phyloP scores from a whole-genome alignment of 2,113 vertebrate genomes.

The Notothenia coriiceps region DNA sequence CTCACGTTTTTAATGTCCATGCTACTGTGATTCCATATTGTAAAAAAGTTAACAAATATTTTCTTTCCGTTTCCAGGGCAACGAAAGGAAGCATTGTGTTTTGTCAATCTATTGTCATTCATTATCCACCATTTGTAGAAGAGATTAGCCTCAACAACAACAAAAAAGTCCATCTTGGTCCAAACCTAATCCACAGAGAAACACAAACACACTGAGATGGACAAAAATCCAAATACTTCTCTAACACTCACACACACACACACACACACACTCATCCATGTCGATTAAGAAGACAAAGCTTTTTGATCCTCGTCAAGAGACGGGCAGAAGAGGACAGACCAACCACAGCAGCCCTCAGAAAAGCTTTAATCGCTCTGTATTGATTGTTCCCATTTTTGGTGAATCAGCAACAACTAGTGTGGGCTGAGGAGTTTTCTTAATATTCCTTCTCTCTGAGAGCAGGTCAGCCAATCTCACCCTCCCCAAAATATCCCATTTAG shows the following conservation, averaged over 20 bases:
- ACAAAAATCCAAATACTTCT: slow-evolving; percentile 9
- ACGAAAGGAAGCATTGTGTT: not conserved
- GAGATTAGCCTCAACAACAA: not conserved
- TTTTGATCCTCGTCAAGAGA: slow-evolving; percentile 38
- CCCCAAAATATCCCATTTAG: slow-evolving; percentile 70
- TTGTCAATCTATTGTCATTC: not conserved
- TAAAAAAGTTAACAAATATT: not conserved
- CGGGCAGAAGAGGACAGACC: slow-evolving; percentile 25
- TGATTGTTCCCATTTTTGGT: slow-evolving; percentile 62
- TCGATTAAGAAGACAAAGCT: slow-evolving; percentile 26
- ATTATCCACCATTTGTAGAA: not conserved
- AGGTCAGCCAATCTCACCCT: slow-evolving; percentile 66
- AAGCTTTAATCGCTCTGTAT: slow-evolving; percentile 59
- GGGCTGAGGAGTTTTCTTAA: slow-evolving; percentile 64
- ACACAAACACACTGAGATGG: not conserved
- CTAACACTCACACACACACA: not conserved
- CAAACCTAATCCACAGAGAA: slow-evolving; percentile 6
- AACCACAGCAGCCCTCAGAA: slow-evolving; percentile 37
- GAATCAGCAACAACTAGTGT: slow-evolving; percentile 70
- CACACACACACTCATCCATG: not conserved
- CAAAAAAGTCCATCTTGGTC: slow-evolving; percentile 11
- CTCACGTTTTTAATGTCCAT: not conserved
- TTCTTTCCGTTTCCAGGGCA: not conserved
- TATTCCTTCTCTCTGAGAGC: slow-evolving; percentile 64
- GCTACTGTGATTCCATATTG: not conserved